phyloP scores from a whole-genome alignment of 2,797 vertebrate species.

The Dallia pectoralis region DNA sequence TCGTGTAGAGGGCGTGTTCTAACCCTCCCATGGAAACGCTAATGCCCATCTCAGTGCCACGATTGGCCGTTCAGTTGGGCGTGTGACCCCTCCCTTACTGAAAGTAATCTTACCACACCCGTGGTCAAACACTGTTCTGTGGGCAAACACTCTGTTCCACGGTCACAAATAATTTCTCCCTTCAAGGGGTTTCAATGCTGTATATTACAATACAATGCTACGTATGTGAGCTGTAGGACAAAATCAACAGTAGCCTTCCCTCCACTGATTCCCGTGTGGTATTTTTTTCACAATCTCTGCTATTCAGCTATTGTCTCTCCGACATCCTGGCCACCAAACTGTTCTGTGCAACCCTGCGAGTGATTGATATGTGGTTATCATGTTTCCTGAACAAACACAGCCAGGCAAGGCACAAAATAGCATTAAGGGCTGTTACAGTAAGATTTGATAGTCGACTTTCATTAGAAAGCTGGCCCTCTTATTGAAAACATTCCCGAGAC shows the following conservation, averaged over 20 bases:
- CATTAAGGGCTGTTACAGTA: background rate
- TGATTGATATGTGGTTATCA: constrained; percentile 40
- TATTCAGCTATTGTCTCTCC: constrained; percentile 63
- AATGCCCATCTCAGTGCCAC: constrained; percentile 35
- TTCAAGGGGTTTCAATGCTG: constrained; percentile 15
- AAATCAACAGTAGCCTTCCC: background rate
- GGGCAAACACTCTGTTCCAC: constrained; percentile 28
- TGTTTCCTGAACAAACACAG: constrained; percentile 51
- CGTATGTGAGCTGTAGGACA: background rate
- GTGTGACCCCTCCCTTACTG: constrained; percentile 35
- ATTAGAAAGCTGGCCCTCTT: constrained; percentile 5
- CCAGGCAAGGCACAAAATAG: background rate
- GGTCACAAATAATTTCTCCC: constrained; percentile 11
- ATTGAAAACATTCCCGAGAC: constrained; percentile 27
- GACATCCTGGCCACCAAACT: constrained; percentile 25
- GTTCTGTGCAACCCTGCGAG: constrained; percentile 43
- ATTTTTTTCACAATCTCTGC: constrained; percentile 36
- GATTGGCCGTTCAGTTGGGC: constrained; percentile 61
- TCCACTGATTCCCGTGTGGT: constrained; percentile 2
- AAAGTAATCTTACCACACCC: constrained; percentile 24
- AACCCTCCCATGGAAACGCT: constrained; percentile 34
- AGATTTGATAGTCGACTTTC: constrained; percentile 1
- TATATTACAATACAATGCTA: no score
- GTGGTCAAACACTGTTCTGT: constrained; percentile 30
- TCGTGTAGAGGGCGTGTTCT: constrained; percentile 33